These are phyloP conservation scores for Semicossyphus pulcher DNA, from an alignment of 2,113 vertebrate species.

Conservation along the genomic window DNA sequence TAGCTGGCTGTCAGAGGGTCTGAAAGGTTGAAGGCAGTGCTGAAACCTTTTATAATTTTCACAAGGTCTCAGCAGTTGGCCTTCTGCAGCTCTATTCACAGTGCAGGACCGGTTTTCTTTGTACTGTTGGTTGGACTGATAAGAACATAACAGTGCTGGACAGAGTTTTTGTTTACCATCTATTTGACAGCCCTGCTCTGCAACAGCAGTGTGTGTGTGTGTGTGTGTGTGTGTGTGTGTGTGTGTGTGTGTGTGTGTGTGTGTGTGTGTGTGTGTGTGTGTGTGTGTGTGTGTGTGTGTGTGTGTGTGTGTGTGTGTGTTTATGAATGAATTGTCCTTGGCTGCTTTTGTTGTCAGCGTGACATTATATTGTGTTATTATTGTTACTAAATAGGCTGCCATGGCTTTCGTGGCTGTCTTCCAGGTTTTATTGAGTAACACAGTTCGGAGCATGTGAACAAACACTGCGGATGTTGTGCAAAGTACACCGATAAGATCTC, in stretches of 20 bases:
- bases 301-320: no score
- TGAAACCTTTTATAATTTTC: constrained; percentile 48
- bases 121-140: constrained; percentile 45
- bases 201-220: not conserved
- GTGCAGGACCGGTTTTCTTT: constrained; percentile 27
- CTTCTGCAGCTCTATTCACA: constrained; percentile 1
- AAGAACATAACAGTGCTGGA: constrained; percentile 23
- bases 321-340: no score
- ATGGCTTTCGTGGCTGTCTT: constrained; percentile 20
- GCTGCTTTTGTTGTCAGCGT: not conserved
- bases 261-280: no score
- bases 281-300: no score
- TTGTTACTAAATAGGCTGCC: not conserved
- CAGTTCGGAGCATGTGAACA: constrained; percentile 27
- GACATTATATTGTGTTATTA: constrained; percentile 10
- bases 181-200: not conserved
- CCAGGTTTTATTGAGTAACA: constrained; percentile 42
- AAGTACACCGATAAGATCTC: constrained; percentile 42
- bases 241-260: no score
- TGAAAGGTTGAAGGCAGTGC: constrained; percentile 44
- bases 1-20: constrained; percentile 44
- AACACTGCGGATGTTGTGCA: constrained; percentile 22
- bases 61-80: constrained; percentile 39
- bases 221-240: no score
- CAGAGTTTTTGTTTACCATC: constrained; percentile 19